Evolutionary conservation across 2,797 vertebrate species (phyloP).

Genomic region (Sylvia borin): DNA sequence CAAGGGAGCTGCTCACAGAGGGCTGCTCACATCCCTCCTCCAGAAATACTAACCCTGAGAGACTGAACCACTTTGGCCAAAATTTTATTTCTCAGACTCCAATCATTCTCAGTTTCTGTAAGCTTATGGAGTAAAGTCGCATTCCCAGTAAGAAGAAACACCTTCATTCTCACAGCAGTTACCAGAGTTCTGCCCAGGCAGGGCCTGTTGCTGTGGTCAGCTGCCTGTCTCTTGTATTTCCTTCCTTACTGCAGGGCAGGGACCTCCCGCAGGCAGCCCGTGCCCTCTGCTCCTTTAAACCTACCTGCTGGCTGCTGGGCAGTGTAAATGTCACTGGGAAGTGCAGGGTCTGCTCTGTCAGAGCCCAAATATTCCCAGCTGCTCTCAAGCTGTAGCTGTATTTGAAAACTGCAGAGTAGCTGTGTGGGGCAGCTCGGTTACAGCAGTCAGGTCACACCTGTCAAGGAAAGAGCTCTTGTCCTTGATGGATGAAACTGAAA

Average conservation of each 20-base stretch:
- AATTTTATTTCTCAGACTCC: background rate
- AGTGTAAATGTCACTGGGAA: background rate
- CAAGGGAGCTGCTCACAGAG: background rate
- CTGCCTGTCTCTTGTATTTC: background rate
- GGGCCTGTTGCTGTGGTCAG: background rate
- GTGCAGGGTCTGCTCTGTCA: background rate
- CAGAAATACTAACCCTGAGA: background rate
- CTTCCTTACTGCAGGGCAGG: slow-evolving; percentile 35
- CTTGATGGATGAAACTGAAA: slow-evolving; percentile 19
- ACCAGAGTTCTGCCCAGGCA: background rate
- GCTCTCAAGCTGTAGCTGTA: slow-evolving; percentile 10
- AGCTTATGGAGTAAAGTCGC: background rate
- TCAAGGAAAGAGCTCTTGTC: background rate
- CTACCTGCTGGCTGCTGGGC: slow-evolving; percentile 36
- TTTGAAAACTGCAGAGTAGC: background rate
- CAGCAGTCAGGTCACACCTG: slow-evolving; percentile 11
- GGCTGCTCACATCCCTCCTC: background rate
- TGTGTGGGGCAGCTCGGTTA: background rate
- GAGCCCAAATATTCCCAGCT: slow-evolving; percentile 43
- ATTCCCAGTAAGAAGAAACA: background rate
- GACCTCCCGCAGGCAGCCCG: slow-evolving; percentile 14
- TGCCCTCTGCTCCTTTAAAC: slow-evolving; percentile 21
- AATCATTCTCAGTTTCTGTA: background rate
- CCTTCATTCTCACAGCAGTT: background rate
- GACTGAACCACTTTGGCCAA: background rate